Percentiles rank a stretch among this genome's conserved stretches.
phyloP scores from a whole-genome alignment of 2,797 vertebrate species.

The Pantherophis vulpinus region DNA sequence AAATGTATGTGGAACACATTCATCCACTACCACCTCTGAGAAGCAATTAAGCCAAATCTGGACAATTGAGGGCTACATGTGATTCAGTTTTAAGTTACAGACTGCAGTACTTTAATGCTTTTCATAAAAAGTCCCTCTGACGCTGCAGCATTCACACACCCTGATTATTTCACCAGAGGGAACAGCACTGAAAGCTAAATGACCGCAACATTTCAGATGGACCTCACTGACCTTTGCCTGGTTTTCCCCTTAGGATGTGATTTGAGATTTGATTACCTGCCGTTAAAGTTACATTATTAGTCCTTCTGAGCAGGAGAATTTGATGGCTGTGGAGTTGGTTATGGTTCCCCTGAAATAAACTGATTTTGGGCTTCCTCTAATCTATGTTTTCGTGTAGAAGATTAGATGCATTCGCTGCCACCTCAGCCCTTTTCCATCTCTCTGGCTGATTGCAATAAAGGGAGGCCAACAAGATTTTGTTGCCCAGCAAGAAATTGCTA shows the following conservation, averaged over 20 bases:
- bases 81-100: neutral
- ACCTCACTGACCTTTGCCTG: neutral
- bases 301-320: neutral
- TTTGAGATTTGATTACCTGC: neutral
- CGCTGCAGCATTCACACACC: neutral
- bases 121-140: neutral
- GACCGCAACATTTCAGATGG: neutral
- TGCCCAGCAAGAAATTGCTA: neutral
- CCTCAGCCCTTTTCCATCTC: rapidly evolving
- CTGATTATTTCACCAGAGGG: neutral
- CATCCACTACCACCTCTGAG: neutral
- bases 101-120: too few species aligned
- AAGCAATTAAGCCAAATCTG: neutral
- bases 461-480: neutral
- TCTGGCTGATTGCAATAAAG: neutral
- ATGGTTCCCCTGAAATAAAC: neutral
- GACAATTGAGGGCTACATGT: neutral
- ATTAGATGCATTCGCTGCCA: neutral
- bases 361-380: neutral
- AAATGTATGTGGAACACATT: neutral
- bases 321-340: neutral
- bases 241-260: neutral
- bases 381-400: neutral
- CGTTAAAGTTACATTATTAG: neutral
- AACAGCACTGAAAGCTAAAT: neutral